Evolutionary conservation across 2,797 vertebrate genomes (phyloP).

Genomic region (Iguana delicatissima): DNA sequence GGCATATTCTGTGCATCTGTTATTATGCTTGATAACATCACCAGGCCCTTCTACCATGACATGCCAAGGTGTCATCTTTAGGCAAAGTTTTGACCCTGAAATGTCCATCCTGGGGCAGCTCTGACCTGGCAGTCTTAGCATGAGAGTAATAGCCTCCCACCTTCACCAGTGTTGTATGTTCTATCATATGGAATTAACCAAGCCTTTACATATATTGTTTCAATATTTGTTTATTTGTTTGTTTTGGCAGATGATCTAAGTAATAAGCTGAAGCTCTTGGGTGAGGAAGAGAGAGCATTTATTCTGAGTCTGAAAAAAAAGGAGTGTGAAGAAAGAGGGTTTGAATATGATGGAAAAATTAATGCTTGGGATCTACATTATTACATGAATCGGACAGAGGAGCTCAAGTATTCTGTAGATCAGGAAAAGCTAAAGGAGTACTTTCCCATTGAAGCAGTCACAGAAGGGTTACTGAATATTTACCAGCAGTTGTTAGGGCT

Average conservation of each 20-base stretch:
- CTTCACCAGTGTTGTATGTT: not conserved
- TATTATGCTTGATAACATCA: too few species aligned
- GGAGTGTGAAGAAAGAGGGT: constrained; percentile 87
- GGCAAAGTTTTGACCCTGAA: too few species aligned
- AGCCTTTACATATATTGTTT: constrained; percentile 21
- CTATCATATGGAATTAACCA: not conserved
- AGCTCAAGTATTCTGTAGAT: constrained; percentile 91
- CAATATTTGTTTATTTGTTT: constrained; percentile 39
- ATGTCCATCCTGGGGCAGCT: too few species aligned
- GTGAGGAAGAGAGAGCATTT: constrained; percentile 88
- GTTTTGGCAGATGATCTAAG: constrained; percentile 86
- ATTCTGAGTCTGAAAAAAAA: constrained; percentile 90
- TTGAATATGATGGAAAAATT: constrained; percentile 88
- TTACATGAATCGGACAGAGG: constrained; percentile 94
- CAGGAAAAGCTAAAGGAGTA: constrained; percentile 95
- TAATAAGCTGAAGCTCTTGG: constrained; percentile 87
- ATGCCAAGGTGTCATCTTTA: too few species aligned
- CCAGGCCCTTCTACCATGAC: too few species aligned
- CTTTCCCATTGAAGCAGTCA: constrained; percentile 93
- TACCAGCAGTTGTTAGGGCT: constrained; percentile 94
- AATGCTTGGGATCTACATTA: constrained; percentile 95
- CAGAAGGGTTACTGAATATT: constrained; percentile 89
- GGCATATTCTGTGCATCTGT: too few species aligned
- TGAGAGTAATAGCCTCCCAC: not conserved
- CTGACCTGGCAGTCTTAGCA: too few species aligned